Percentiles rank a stretch among this genome's conserved stretches.
Conservation (phyloP, 2,113 vertebrate genomes). For the Carettochelys insculpta region DNA sequence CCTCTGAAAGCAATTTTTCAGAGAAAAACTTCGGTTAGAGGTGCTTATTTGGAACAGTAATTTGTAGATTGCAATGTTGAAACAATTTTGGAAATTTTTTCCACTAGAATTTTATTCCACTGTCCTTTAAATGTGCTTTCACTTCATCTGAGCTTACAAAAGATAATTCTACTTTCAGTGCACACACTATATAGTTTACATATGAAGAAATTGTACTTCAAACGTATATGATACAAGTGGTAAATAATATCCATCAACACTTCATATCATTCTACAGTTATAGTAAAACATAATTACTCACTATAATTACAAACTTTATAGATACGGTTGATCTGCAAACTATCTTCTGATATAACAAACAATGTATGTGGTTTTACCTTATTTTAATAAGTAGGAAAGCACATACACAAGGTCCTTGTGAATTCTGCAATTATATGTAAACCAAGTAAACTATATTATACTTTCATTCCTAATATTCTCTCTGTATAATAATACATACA, state of each 20-base stretch:
- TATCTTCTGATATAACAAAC: background rate
- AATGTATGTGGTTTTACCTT: background rate
- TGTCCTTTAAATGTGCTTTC: background rate
- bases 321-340: background rate
- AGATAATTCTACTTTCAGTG: background rate
- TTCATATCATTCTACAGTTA: background rate
- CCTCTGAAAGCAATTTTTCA: no score
- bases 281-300: background rate
- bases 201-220: background rate
- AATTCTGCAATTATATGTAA: background rate
- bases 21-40: background rate
- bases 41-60: background rate
- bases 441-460: background rate
- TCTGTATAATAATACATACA: background rate
- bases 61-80: background rate
- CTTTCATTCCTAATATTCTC: background rate
- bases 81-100: background rate
- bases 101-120: background rate
- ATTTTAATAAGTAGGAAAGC: background rate
- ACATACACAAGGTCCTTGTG: background rate
- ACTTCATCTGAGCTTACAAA: background rate
- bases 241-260: constrained; percentile 10
- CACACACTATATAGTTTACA: background rate
- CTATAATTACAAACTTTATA: background rate
- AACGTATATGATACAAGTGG: background rate